Percentiles rank a stretch among this genome's conserved stretches.
These are phyloP conservation scores for Drosophila cardini DNA, from an alignment of 1,140 invertebrate genomes.

Conservation along the genomic window DNA sequence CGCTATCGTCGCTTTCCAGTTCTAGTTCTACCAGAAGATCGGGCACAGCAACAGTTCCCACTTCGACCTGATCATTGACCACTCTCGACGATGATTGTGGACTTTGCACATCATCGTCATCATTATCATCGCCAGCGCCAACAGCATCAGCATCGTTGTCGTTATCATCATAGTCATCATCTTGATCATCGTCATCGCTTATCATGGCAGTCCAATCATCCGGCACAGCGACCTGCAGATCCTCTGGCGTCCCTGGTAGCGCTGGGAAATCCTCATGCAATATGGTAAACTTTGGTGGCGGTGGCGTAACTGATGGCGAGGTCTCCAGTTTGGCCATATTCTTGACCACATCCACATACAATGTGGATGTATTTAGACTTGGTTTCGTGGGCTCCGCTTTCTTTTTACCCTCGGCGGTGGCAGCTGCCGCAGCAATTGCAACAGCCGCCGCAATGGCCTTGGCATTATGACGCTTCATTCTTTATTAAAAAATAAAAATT, in stretches of 20 bases:
- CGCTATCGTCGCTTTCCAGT: slow-evolving; percentile 6
- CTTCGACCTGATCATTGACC: slow-evolving; percentile 12
- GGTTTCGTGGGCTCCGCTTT: slow-evolving; percentile 16
- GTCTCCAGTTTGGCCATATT: slow-evolving; percentile 46
- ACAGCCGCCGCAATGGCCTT: slow-evolving; percentile 40
- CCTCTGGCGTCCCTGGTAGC: slow-evolving; percentile 42
- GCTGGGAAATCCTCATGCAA: slow-evolving; percentile 65
- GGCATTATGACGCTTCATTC: slow-evolving; percentile 61
- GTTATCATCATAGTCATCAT: neutral
- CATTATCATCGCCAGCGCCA: neutral
- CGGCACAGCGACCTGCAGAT: slow-evolving; percentile 20
- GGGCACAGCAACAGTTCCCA: neutral
- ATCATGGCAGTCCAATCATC: slow-evolving; percentile 62
- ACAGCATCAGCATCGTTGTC: neutral
- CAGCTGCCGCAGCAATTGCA: slow-evolving; percentile 32
- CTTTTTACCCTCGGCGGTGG: slow-evolving; percentile 17
- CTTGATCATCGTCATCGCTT: slow-evolving; percentile 35
- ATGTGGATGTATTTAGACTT: neutral
- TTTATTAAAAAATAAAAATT: slow-evolving; percentile 12
- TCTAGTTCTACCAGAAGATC: slow-evolving; percentile 22
- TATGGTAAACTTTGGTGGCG: slow-evolving; percentile 47
- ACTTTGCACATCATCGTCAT: neutral
- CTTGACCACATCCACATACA: slow-evolving; percentile 73
- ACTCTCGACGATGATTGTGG: neutral
- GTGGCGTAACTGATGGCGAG: neutral